Percentiles rank a stretch among this genome's conserved stretches.
Evolutionary conservation across 53 echinoderm and acorn worm genomes (phyloP).

Genomic region (Astropecten irregularis): DNA sequence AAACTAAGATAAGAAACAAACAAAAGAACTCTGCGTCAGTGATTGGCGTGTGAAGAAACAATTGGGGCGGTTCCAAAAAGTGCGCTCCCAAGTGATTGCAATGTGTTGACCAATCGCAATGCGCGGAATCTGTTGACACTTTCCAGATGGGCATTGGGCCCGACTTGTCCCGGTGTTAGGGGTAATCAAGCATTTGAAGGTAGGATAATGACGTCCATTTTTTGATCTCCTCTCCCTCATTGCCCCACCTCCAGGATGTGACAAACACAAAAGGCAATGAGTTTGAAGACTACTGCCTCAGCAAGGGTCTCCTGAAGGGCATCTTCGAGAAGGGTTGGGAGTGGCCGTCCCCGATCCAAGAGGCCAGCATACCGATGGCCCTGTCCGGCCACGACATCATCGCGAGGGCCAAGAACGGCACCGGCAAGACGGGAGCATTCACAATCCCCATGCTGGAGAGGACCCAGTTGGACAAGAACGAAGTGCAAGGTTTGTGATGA

Average conservation of each 20-base stretch:
- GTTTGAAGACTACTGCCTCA: conserved; percentile 97
- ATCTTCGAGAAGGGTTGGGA: conserved; percentile 99
- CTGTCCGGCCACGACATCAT: conserved; percentile 91
- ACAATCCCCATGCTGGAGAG: conserved; percentile 88
- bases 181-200: too few species aligned
- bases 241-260: conserved; percentile 85
- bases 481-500: conserved; percentile 82
- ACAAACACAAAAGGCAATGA: conserved; percentile 99
- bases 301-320: conserved; percentile 84
- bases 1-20: too few species aligned
- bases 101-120: too few species aligned
- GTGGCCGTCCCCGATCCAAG: conserved; percentile 93
- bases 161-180: too few species aligned
- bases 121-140: too few species aligned
- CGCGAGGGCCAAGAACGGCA: conserved; percentile 98
- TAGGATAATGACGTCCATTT: too few species aligned
- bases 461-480: conserved; percentile 65
- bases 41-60: too few species aligned
- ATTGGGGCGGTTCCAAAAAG: too few species aligned
- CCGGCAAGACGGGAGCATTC: conserved; percentile 96
- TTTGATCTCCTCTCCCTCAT: too few species aligned
- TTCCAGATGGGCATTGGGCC: too few species aligned
- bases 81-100: too few species aligned
- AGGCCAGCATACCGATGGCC: conserved; percentile 92
- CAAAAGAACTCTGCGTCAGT: too few species aligned